These are phyloP conservation scores for Apostichopus leukothele DNA, from an alignment of 53 echinoderm and acorn worm genomes.

Conservation along the genomic window DNA sequence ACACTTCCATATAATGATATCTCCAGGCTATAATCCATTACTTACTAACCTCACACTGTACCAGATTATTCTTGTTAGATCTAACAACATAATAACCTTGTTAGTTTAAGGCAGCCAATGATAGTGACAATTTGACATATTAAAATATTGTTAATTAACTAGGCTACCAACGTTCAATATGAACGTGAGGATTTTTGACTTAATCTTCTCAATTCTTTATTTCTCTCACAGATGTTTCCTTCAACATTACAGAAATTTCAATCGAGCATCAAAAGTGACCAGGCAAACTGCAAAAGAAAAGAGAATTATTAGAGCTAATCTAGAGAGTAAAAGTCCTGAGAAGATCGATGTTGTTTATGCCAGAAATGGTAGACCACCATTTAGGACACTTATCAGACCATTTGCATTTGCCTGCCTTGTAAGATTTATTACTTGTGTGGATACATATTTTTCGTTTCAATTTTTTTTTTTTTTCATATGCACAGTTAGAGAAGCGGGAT, in stretches of 20 bases:
- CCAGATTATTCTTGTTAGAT: too few species aligned
- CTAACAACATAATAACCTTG: too few species aligned
- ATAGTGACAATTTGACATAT: too few species aligned
- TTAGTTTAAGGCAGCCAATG: too few species aligned
- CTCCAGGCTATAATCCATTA: too few species aligned
- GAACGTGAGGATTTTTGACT: too few species aligned
- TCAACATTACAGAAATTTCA: conserved; percentile 15
- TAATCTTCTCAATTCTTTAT: neutral
- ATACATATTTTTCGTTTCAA: neutral
- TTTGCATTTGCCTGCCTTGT: conserved; percentile 94
- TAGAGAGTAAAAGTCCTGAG: conserved; percentile 40
- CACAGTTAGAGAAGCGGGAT: too few species aligned
- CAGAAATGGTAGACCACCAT: conserved; percentile 49
- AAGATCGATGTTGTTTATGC: conserved; percentile 34
- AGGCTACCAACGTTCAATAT: too few species aligned
- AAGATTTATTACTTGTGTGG: conserved; percentile 33
- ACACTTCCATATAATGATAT: too few species aligned
- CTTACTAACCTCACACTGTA: too few species aligned
- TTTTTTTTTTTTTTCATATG: too few species aligned
- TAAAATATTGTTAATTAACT: too few species aligned
- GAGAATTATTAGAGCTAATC: conserved; percentile 11
- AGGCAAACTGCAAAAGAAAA: neutral
- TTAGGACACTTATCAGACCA: conserved; percentile 70
- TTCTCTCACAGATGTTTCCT: neutral
- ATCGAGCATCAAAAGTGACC: neutral